Percentiles rank a stretch among this genome's conserved stretches.
Conservation (phyloP, 2,113 vertebrate genomes). For the Rattus rattus region DNA sequence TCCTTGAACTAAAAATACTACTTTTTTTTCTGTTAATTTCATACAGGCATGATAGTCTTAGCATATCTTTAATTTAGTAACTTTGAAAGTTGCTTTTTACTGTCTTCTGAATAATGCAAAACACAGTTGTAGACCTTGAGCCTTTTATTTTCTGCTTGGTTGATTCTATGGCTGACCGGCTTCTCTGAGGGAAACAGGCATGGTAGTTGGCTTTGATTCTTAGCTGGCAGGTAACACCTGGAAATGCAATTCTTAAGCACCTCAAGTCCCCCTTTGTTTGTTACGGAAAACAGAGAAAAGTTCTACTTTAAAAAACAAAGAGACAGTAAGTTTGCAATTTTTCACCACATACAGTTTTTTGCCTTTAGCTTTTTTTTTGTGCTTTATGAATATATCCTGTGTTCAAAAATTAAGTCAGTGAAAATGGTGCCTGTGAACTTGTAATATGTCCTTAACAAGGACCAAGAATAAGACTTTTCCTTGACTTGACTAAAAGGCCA, state of each 20-base stretch:
- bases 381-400: conserved; percentile 24
- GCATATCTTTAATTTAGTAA: conserved; percentile 4
- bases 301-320: not conserved
- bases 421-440: not conserved
- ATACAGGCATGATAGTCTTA: not conserved
- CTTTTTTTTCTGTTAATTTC: not conserved
- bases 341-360: not conserved
- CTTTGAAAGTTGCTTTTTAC: not conserved
- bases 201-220: not conserved
- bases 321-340: not conserved
- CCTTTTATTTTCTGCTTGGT: not conserved
- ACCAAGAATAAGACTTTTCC: not conserved
- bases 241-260: not conserved
- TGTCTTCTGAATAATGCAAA: not conserved
- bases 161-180: not conserved
- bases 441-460: not conserved
- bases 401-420: not conserved
- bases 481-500: not conserved
- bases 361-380: not conserved
- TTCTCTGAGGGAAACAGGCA: not conserved
- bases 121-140: not conserved
- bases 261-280: not conserved
- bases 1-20: conserved; percentile 12
- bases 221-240: not conserved
- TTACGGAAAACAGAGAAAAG: not conserved